phyloP scores from a whole-genome alignment of 2,797 vertebrate species.

The Bradypodion ventrale region DNA sequence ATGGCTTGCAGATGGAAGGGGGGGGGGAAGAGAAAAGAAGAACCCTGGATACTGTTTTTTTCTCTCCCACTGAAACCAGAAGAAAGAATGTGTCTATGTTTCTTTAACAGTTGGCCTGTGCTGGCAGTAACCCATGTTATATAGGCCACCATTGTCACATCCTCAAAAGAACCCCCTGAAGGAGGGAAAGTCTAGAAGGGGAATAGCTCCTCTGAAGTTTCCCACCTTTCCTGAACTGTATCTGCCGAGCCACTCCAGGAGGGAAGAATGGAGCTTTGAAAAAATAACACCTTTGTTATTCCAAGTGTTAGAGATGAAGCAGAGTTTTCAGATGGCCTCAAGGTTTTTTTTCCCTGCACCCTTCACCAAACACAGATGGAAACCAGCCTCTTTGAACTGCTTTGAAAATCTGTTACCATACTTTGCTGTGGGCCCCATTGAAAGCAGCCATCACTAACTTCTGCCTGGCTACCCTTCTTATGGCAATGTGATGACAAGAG shows the following conservation, averaged over 20 bases:
- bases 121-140: constrained; percentile 96
- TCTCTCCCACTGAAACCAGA: constrained; percentile 81
- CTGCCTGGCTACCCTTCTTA: constrained; percentile 79
- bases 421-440: constrained; percentile 77
- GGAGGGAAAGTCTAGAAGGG: constrained; percentile 80
- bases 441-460: constrained; percentile 76
- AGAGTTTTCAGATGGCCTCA: constrained; percentile 93
- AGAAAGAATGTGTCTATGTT: constrained; percentile 87
- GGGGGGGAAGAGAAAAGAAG: constrained; percentile 49
- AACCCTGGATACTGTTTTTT: constrained; percentile 64
- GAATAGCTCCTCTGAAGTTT: constrained; percentile 92
- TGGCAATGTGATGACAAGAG: constrained; percentile 76
- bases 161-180: constrained; percentile 92
- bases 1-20: constrained; percentile 54
- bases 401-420: constrained; percentile 81
- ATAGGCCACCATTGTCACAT: constrained; percentile 91
- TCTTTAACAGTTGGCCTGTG: constrained; percentile 90
- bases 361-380: constrained; percentile 87
- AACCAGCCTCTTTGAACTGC: constrained; percentile 84
- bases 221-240: constrained; percentile 94
- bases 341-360: constrained; percentile 83
- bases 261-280: constrained; percentile 93
- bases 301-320: constrained; percentile 91
- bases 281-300: constrained; percentile 99
- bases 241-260: constrained; percentile 90